Conservation (phyloP, 2,113 vertebrate species). For the Elephantulus edwardii region DNA sequence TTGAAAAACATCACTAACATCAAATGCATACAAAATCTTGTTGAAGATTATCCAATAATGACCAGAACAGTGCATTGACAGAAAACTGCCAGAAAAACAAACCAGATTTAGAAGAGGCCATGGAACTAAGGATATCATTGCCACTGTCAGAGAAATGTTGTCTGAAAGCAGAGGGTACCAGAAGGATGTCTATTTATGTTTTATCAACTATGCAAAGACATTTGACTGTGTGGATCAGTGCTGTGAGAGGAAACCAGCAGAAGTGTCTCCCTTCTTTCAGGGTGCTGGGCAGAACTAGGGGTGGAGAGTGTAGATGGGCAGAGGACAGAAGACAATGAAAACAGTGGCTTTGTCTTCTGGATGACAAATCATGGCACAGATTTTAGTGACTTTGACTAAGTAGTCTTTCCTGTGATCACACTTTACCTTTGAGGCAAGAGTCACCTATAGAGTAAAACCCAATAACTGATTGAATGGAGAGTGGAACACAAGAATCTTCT, state of each 20-base stretch:
- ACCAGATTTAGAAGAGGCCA: no score
- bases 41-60: no score
- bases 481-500: neutral
- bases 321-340: neutral
- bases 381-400: neutral
- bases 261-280: neutral
- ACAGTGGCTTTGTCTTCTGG: neutral
- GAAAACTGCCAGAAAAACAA: no score
- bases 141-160: no score
- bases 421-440: neutral
- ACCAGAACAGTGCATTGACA: no score
- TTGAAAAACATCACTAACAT: no score
- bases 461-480: neutral
- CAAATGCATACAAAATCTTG: no score
- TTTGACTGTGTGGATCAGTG: neutral
- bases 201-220: no score
- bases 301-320: neutral
- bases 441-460: neutral
- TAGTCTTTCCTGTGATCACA: neutral
- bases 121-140: no score
- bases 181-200: no score
- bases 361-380: neutral
- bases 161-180: no score
- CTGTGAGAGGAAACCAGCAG: neutral
- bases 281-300: accelerated